A percentile compares a stretch with the other conserved stretches of the same genome.
Evolutionary conservation across 2,113 vertebrate species (phyloP).

Genomic region (Sciurus niger): DNA sequence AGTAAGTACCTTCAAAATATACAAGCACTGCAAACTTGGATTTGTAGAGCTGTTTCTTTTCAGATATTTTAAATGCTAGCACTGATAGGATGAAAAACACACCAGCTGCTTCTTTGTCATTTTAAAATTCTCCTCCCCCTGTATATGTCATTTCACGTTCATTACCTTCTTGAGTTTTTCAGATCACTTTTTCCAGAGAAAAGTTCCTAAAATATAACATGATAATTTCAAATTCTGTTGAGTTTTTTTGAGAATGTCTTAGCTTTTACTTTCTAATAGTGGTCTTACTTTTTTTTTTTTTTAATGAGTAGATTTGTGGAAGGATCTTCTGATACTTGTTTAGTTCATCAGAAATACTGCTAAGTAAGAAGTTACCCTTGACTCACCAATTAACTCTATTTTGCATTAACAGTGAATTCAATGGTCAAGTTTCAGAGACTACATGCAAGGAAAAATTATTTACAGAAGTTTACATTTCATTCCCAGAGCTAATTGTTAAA

Average conservation of each 20-base stretch:
- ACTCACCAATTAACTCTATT: not conserved
- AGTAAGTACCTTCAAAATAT: conserved; percentile 92
- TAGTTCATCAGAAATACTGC: conserved; percentile 37
- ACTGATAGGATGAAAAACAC: not conserved
- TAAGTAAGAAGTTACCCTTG: not conserved
- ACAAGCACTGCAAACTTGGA: not conserved
- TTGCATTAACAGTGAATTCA: conserved; percentile 37
- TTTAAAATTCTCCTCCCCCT: not conserved
- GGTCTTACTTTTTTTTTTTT: not conserved
- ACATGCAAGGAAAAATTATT: not conserved
- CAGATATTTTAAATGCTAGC: not conserved
- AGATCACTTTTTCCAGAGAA: not conserved
- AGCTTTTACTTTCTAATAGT: not conserved
- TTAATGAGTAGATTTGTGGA: conserved; percentile 5
- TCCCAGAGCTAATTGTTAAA: conserved; percentile 1
- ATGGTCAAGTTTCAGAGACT: not conserved
- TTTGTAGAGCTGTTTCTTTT: conserved; percentile 21
- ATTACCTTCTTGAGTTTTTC: not conserved
- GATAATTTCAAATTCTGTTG: not conserved
- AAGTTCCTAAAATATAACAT: not conserved
- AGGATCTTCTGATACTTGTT: not conserved
- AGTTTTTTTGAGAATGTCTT: not conserved
- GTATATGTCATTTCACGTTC: not conserved
- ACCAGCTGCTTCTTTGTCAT: not conserved
- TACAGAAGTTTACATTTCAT: conserved; percentile 52